Evolutionary conservation across 2,113 vertebrate species (phyloP), one percentile per base, ranked within the genome.

Genomic region (Lepisosteus oculatus): DNA sequence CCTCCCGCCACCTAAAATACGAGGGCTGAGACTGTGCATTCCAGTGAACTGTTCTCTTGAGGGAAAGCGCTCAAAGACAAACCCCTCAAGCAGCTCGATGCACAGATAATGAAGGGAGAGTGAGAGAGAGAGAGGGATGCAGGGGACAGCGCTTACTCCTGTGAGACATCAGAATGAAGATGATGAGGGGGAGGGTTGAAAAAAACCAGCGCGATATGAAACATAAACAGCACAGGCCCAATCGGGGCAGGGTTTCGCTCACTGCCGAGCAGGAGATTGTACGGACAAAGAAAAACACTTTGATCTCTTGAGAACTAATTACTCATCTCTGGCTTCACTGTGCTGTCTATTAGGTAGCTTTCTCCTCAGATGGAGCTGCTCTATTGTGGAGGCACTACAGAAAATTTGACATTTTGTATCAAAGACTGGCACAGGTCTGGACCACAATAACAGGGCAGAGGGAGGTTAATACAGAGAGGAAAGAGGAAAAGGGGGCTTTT

Each of bases 241-340:
- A 59, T 12, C n/a, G 56, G 56, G 56, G 56, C 7, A 14, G 56
- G 12, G 56, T 12, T 59, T 8, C 13, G 56, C 56, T 11, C 56
- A 59, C 8, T n/a, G 11, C 13, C 2, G 47, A 51, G 56, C 7
- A 59, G n/a, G 7, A 59, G n/a, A 8, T 8, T 12, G 12, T 12
- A 59, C 13, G 56, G 56, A 59, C 56, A 13, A 3, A 59, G 8
- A n/a, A 59, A n/a, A 59, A 4, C 56, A 59, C 56, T 59, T 59
- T 59, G 56, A 59, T 59, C 56, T 59, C 56, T 59, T 59, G 7
- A 8, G 56, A 59, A 59, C 11, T 59, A 59, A 59, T 59, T 59
- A 59, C 56, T 11, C 11, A 4, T 59, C 3, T 12, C 56, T 12
- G 56, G 56, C 13, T 59, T 59, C 3, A 8, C 56, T 12, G 56